phyloP scores from a whole-genome alignment of 2,888 invertebrate species.

The Scaptomyza cyrtandrae region DNA sequence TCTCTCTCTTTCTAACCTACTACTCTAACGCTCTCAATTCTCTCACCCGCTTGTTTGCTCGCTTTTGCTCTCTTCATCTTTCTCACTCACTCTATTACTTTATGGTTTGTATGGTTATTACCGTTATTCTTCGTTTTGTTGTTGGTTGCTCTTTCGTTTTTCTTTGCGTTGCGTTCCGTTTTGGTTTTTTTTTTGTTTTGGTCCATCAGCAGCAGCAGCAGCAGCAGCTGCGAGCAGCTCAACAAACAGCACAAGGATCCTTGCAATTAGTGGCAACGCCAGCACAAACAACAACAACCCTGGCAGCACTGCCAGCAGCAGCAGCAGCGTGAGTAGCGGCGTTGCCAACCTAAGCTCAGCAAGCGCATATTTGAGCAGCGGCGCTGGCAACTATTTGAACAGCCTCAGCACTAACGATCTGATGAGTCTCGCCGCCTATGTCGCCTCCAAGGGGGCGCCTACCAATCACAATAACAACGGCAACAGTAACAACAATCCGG shows the following conservation, averaged over 20 bases:
- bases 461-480: constrained; percentile 25
- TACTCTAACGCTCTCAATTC: constrained; percentile 23
- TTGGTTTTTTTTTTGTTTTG: constrained; percentile 19
- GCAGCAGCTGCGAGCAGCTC: constrained; percentile 27
- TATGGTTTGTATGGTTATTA: background rate
- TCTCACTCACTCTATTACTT: background rate
- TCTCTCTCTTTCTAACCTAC: constrained; percentile 15
- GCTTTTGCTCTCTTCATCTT: constrained; percentile 7
- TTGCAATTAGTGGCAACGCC: constrained; percentile 9
- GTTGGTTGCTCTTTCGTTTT: constrained; percentile 17
- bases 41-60: constrained; percentile 14
- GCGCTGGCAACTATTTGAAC: constrained; percentile 65
- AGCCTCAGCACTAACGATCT: constrained; percentile 81
- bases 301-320: constrained; percentile 19
- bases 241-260: constrained; percentile 14
- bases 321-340: constrained; percentile 11
- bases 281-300: constrained; percentile 3
- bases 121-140: constrained; percentile 21
- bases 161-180: constrained; percentile 32
- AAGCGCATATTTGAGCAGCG: constrained; percentile 63
- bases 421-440: constrained; percentile 81
- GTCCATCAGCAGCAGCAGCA: constrained; percentile 18
- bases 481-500: constrained; percentile 34
- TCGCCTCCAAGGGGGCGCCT: constrained; percentile 72
- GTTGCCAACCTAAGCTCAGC: constrained; percentile 45